Evolutionary conservation across 2,888 invertebrate genomes (phyloP).

Genomic region (Oxycera nigricornis): DNA sequence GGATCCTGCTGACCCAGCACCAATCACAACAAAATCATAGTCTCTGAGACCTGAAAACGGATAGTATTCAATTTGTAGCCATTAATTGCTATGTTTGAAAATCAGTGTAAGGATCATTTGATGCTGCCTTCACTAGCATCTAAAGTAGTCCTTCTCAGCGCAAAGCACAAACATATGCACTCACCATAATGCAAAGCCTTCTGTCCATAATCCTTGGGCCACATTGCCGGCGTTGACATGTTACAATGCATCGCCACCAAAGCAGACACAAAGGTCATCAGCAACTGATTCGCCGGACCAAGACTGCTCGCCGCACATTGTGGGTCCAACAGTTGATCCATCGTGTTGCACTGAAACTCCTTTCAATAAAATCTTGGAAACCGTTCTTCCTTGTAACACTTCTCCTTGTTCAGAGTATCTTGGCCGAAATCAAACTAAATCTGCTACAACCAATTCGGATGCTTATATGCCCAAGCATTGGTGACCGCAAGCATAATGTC

Average conservation of each 20-base stretch:
- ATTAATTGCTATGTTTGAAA: background rate
- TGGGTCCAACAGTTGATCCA: background rate
- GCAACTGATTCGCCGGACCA: constrained; percentile 56
- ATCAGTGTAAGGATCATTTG: background rate
- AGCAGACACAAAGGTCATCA: constrained; percentile 64
- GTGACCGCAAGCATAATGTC: no score
- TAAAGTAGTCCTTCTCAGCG: background rate
- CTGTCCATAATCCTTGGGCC: constrained; percentile 64
- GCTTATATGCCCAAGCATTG: no score
- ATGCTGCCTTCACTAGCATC: background rate
- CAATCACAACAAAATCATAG: background rate
- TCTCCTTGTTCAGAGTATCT: no score
- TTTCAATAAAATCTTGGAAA: constrained; percentile 2
- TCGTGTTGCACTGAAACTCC: no score
- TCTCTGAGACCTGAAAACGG: background rate
- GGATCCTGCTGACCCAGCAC: background rate
- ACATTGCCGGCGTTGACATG: constrained; percentile 63
- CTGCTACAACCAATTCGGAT: no score
- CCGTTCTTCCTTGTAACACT: background rate
- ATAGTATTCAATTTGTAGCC: background rate
- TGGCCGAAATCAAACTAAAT: no score
- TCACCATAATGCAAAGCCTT: constrained; percentile 56
- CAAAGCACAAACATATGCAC: background rate
- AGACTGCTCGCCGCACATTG: constrained; percentile 22
- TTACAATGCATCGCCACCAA: constrained; percentile 66